Percentiles rank a stretch among this genome's conserved stretches.
phyloP scores from a whole-genome alignment of 2,113 vertebrate species.

The Ochotona princeps region DNA sequence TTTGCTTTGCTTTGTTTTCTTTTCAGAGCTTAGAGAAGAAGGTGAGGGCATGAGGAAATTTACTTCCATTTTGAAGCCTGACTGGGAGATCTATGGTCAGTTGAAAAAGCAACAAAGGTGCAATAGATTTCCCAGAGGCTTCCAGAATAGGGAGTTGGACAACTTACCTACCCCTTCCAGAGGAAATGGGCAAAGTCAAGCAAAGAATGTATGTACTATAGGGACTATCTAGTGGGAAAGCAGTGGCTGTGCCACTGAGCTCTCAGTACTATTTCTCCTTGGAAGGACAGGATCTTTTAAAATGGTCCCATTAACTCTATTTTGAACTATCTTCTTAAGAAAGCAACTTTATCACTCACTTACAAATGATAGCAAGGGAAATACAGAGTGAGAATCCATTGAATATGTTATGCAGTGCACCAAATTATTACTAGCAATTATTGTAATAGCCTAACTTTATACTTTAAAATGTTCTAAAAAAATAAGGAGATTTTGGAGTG shows the following conservation, averaged over 20 bases:
- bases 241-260: too few relatives aligned
- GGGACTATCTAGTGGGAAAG: neutral
- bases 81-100: neutral
- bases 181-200: neutral
- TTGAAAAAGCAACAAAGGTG: neutral
- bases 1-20: slow-evolving; percentile 7
- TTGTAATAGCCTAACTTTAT: neutral
- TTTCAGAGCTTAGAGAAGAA: neutral
- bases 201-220: neutral
- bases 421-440: neutral
- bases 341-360: neutral
- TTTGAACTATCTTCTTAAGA: neutral
- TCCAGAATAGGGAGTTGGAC: neutral
- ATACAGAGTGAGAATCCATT: neutral
- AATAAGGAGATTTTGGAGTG: neutral
- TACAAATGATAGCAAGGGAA: neutral
- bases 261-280: neutral
- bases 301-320: neutral
- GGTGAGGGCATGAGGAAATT: neutral
- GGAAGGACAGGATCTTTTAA: neutral
- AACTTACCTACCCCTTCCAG: neutral
- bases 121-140: neutral
- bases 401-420: neutral
- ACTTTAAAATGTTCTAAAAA: neutral
- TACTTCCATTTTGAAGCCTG: neutral